Base-by-base conservation (phyloP, 2,888 invertebrate genomes). In the Lasioglossum pauxillum region DNA sequence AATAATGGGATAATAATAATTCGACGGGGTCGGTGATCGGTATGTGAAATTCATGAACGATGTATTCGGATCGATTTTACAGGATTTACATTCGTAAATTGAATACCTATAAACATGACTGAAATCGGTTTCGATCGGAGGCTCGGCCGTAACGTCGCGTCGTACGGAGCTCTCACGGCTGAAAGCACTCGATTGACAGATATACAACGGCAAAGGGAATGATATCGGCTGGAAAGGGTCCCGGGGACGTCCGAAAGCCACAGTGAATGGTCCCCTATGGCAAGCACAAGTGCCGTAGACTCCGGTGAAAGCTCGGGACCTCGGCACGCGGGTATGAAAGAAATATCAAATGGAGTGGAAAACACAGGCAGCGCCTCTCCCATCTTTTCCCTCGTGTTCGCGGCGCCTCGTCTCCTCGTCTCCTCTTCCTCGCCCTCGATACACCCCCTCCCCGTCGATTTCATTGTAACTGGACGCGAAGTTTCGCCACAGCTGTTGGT, bases 321-420 rank as follows among this genome's bases (percentile, higher is more conserved):
- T 60, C 78, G 82, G 86, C 86, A 82, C 89, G 89, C 88, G 88
- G 12, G 91, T 90, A 88, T 86, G 90, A 92, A 90, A 88, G 92
- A 92, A 93, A 91, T 88, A 88, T 75, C 85, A 92, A 92, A 92
- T 92, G 92, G 92, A 92, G 91, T 78, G 92, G 92, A 92, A 92
- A 92, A 93, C 90, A 90, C 83, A 87, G 90, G 80, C 88, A 82
- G 76, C 67, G 75, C 74, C 74, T 77, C 80, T 82, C 60, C 67
- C 67, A 23, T 73, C 74, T 67, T 73, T 84, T 81, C 78, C 80
- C 72, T 27, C 53, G n/a, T 7, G 14, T 53, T 49, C 67, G 14
- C 12, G 35, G 31, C 19, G 74, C 46, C 12, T 38, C 76, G 72
- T 67, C 73, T 64, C 72, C 64, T 69, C 69, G 27, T 64, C 72